Evolutionary conservation across 2,797 vertebrate genomes (phyloP).

Genomic region (Carapus acus): DNA sequence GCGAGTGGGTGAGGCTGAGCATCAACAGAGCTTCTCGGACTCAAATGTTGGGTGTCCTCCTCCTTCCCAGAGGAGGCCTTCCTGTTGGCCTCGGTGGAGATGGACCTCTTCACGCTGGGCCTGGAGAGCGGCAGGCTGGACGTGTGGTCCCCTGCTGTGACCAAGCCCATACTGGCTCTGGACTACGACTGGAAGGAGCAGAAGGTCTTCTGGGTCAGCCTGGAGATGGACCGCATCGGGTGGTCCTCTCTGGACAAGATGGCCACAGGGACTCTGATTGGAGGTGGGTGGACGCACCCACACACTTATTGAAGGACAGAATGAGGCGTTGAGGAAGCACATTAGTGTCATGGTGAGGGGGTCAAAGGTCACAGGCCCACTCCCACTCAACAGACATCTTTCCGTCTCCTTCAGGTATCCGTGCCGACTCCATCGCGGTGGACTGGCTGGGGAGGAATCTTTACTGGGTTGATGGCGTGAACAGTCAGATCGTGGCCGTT

Average conservation of each 20-base stretch:
- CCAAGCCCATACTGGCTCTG: conserved; percentile 73
- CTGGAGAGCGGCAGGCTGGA: conserved; percentile 73
- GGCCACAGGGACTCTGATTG: conserved; percentile 76
- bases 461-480: conserved; percentile 83
- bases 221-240: conserved; percentile 75
- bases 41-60: too few relatives aligned
- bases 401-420: too few relatives aligned
- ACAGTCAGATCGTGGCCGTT: conserved; percentile 77
- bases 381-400: too few relatives aligned
- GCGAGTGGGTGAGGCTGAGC: too few relatives aligned
- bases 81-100: conserved; percentile 78
- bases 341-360: too few relatives aligned
- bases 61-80: conserved; percentile 78
- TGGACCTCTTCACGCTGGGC: conserved; percentile 74
- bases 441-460: conserved; percentile 90
- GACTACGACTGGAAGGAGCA: conserved; percentile 84
- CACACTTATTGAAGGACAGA: too few relatives aligned
- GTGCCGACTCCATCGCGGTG: conserved; percentile 80
- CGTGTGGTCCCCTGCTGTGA: conserved; percentile 69
- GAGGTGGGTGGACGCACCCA: conserved; percentile 77
- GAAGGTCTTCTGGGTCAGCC: conserved; percentile 83
- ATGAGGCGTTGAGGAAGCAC: too few relatives aligned
- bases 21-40: too few relatives aligned
- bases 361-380: too few relatives aligned
- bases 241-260: conserved; percentile 80